Evolutionary conservation across 2,797 vertebrate species (phyloP), one percentile per base, ranked within the genome.

Genomic region (Pelobates cultripes): DNA sequence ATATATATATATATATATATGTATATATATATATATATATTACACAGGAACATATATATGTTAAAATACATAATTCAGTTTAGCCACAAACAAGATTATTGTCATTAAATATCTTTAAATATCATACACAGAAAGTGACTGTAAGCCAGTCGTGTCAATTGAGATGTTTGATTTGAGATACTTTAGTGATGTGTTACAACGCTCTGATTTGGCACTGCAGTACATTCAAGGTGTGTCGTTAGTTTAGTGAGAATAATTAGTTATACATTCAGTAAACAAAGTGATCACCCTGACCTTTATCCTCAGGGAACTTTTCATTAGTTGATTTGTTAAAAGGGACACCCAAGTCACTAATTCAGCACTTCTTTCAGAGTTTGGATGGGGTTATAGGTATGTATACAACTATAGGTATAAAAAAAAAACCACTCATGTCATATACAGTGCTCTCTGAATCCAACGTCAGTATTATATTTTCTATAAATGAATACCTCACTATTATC

Each of bases 321-420:
- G 44, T 15, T 66, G 78, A 79, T 51, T 12, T 79, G 77, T 61
- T 78, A 78, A 45, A 68, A 68, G 43, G 69, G 70, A 75, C 79
- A 69, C 66, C 47, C 10, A 40, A n/a, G 63, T 80, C 41, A 80
- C 13, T 67, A 80, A 55, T 14, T 43, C 7, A 51, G 8, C 41
- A 10, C 7, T 57, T 69, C 67, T 69, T 17, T n/a, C 17, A 28
- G 43, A 17, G 72, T 73, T 42, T 64, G 43, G 1, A 51, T 51
- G 10, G 47, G 47, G 5, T 5, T 51, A 51, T 51, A 51, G 5
- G 47, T 51, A 10, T 51, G 47, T 51, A 10, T 51, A 10, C 28
- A 28, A 28, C 28, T 28, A 28, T 28, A 28, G 28, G 28, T 28
- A 28, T 28, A 28, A 28, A 28, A 28, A 28, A 28, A 28, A 28